Evolutionary conservation across 2,797 vertebrate species (phyloP), one percentile per base, ranked within the genome.

Genomic region (Tragopan temminckii): DNA sequence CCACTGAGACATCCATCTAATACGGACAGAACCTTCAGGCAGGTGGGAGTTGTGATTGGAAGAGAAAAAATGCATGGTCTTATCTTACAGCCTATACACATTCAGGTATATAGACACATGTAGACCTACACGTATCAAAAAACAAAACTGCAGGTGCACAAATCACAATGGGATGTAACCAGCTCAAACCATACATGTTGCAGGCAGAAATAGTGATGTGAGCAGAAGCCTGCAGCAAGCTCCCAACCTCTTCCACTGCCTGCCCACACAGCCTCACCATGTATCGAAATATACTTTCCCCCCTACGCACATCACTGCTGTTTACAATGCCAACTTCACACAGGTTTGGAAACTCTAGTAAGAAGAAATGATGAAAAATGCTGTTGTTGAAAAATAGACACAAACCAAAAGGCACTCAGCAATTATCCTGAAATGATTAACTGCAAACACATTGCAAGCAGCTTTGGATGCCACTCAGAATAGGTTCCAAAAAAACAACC

Each of bases 381-480:
- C 6, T 46, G 7, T 6, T 42, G 23, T 21, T 78, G 71, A 53
- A 29, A 55, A 35, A 5, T 3, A 23, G 33, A 23, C 58, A 58
- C 5, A 66, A 80, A 8, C 11, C 35, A 24, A 67, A 52, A 33
- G 7, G 13, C 52, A 21, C 46, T 23, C 42, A 24, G 59, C 64
- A 55, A 12, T 18, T 27, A 4, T 4, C 33, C 43, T 6, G 6
- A 58, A 35, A 62, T 24, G 13, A 62, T 40, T 24, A 35, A 40
- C 1, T 71, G 17, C 53, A 14, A 0, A 9, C 11, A 24, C 0
- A 0, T 8, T 25, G 15, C 2, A 9, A 64, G 53, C 40, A 61
- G 45, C 25, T 69, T 46, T 45, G 31, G 35, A 45, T 4, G 46
- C 23, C 33, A 15, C 8, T n/a, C 50, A 42, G 42, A 58, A 25